A percentile compares a stretch with the other conserved stretches of the same genome.
phyloP scores from a whole-genome alignment of 2,888 invertebrate genomes.

The Eutolmus rufibarbis region DNA sequence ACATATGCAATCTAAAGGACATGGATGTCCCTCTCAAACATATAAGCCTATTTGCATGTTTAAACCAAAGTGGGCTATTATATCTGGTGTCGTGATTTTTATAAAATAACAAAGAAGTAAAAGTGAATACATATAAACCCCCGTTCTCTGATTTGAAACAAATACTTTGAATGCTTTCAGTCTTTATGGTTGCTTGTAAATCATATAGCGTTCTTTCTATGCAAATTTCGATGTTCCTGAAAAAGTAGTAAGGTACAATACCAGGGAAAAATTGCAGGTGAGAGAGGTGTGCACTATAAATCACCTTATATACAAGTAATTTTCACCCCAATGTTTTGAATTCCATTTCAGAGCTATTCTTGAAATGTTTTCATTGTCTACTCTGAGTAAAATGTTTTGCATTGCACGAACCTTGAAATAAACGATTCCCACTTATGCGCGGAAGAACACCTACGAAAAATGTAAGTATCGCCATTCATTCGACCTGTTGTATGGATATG shows the following conservation, averaged over 20 bases:
- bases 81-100: not conserved
- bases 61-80: not conserved
- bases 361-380: not conserved
- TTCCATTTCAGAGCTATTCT: not conserved
- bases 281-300: not conserved
- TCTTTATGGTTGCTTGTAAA: not conserved
- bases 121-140: not conserved
- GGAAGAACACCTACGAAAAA: not conserved
- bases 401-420: not conserved
- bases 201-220: not conserved
- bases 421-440: not conserved
- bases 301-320: not conserved
- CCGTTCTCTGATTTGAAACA: not conserved
- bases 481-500: not conserved
- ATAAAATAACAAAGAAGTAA: not conserved
- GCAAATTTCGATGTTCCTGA: not conserved
- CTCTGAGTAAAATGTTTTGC: not conserved
- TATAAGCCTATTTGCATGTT: not conserved
- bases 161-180: not conserved
- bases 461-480: not conserved
- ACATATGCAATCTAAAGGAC: not conserved
- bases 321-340: not conserved
- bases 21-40: not conserved
- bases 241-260: not conserved
- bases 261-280: not conserved